Evolutionary conservation across 2,113 vertebrate genomes (phyloP).

Genomic region (Nycticryphes semicollaris): DNA sequence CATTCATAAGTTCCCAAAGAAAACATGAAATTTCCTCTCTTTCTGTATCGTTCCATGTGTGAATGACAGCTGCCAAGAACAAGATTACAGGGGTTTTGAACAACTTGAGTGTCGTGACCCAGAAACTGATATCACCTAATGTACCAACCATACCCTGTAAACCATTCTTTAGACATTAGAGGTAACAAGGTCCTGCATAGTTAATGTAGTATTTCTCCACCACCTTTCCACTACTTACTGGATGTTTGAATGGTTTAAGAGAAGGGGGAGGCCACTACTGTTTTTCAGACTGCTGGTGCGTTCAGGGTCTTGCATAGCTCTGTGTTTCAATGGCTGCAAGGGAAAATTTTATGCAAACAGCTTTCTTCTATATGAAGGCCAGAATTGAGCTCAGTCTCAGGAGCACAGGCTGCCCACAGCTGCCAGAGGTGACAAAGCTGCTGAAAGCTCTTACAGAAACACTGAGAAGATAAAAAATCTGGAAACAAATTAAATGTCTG

Average conservation of each 20-base stretch:
- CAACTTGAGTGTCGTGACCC: neutral
- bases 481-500: neutral
- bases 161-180: neutral
- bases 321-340: neutral
- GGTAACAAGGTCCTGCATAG: neutral
- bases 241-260: neutral
- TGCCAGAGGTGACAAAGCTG: neutral
- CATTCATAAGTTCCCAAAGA: neutral
- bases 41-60: neutral
- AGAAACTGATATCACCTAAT: neutral
- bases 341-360: neutral
- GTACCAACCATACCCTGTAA: neutral
- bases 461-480: neutral
- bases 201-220: neutral
- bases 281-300: neutral
- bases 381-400: neutral
- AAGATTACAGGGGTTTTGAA: neutral
- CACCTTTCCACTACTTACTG: neutral
- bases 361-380: neutral
- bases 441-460: neutral
- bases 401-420: neutral
- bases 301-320: neutral
- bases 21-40: neutral
- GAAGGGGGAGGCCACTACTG: neutral
- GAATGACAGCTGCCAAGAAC: neutral